Conservation (phyloP, 2,797 vertebrate species). For the Microctenopoma lineatum region DNA sequence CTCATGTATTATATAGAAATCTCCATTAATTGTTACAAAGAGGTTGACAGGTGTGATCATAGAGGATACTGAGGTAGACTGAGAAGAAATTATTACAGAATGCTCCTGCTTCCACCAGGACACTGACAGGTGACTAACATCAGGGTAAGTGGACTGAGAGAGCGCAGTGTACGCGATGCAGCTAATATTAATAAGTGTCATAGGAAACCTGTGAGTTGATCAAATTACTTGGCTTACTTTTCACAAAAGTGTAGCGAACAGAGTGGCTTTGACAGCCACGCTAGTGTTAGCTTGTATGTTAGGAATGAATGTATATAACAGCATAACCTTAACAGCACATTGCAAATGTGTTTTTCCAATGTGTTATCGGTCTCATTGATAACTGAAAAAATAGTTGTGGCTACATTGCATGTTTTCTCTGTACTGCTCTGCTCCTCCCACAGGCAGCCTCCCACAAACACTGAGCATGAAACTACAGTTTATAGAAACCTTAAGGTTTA, state of each 20-base stretch:
- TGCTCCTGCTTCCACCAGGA: neutral
- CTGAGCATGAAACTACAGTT: neutral
- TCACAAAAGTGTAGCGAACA: neutral
- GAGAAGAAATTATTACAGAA: slow-evolving; percentile 8
- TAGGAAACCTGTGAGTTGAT: neutral
- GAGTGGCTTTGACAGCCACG: neutral
- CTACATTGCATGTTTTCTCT: too few relatives aligned
- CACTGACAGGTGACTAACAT: neutral
- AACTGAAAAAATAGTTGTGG: too few relatives aligned
- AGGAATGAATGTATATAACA: too few relatives aligned
- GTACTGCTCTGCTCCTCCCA: too few relatives aligned
- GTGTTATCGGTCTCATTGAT: too few relatives aligned
- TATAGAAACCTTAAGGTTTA: neutral
- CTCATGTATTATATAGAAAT: too few relatives aligned
- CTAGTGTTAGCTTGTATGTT: neutral
- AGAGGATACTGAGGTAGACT: slow-evolving; percentile 48
- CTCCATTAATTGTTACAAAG: neutral
- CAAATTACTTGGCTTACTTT: neutral
- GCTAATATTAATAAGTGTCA: neutral
- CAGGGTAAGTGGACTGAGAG: neutral
- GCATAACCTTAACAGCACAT: too few relatives aligned
- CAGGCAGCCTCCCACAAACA: neutral
- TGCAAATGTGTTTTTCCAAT: too few relatives aligned
- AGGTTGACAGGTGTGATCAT: neutral
- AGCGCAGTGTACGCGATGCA: neutral